A percentile compares a stretch with the other conserved stretches of the same genome.
phyloP scores from a whole-genome alignment of 2,888 invertebrate genomes.

The Amblyjoppa fuscipennis region DNA sequence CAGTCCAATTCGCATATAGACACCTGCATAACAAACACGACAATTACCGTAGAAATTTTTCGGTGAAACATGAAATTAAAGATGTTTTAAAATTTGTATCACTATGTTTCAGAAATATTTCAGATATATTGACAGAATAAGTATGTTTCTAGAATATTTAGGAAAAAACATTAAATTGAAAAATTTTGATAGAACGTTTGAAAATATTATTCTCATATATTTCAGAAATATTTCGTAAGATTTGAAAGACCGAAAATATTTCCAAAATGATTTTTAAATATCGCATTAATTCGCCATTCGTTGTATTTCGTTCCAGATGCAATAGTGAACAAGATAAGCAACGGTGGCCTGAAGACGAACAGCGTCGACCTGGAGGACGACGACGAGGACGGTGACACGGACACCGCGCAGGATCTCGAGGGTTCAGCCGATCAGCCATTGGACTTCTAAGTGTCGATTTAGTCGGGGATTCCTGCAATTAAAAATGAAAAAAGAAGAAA shows the following conservation, averaged over 20 bases:
- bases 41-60: no score
- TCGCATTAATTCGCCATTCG: background rate
- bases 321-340: constrained; percentile 85
- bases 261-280: no score
- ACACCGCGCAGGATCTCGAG: constrained; percentile 90
- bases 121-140: background rate
- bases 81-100: no score
- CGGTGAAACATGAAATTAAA: no score
- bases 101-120: background rate
- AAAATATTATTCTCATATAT: no score
- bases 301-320: constrained; percentile 80
- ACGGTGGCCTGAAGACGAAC: constrained; percentile 82
- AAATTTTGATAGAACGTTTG: no score
- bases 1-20: no score
- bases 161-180: background rate
- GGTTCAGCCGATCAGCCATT: constrained; percentile 92
- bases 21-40: no score
- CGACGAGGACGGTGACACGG: constrained; percentile 91
- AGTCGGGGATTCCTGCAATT: constrained; percentile 32
- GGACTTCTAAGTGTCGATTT: constrained; percentile 88
- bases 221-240: no score
- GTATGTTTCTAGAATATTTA: no score
- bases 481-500: background rate
- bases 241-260: no score
- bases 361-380: constrained; percentile 87